Percentiles rank a stretch among this genome's conserved stretches.
These are phyloP conservation scores for Sipha maydis DNA, from an alignment of 2,888 invertebrate genomes.

Conservation along the genomic window DNA sequence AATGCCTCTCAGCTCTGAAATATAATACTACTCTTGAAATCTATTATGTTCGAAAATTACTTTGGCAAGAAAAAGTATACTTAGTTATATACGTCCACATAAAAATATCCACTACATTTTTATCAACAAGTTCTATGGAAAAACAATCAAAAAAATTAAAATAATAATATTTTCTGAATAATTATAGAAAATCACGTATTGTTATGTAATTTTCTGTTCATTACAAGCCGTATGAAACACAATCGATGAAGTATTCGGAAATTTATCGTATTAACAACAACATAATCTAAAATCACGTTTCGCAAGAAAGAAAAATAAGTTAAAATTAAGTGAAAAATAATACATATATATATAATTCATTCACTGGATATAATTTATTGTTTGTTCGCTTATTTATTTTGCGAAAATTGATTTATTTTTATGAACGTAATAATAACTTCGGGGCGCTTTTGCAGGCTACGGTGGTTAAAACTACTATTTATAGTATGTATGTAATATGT, in stretches of 20 bases:
- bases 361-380: conserved; percentile 16
- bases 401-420: conserved; percentile 35
- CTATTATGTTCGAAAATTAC: background rate
- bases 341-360: background rate
- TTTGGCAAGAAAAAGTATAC: background rate
- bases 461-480: background rate
- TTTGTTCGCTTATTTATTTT: conserved; percentile 29
- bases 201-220: background rate
- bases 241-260: background rate
- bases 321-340: background rate
- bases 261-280: conserved; percentile 7
- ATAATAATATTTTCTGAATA: background rate
- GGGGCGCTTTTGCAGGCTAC: background rate
- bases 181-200: background rate
- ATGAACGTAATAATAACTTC: conserved; percentile 31
- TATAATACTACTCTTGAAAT: background rate
- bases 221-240: background rate
- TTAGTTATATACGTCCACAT: background rate
- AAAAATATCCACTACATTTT: background rate
- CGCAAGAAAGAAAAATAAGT: background rate
- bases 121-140: background rate
- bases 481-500: background rate
- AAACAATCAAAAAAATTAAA: background rate
- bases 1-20: too few relatives aligned
- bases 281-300: background rate